Base-by-base conservation (phyloP, 1,140 invertebrate genomes). In the Leptinotarsa lineolata region DNA sequence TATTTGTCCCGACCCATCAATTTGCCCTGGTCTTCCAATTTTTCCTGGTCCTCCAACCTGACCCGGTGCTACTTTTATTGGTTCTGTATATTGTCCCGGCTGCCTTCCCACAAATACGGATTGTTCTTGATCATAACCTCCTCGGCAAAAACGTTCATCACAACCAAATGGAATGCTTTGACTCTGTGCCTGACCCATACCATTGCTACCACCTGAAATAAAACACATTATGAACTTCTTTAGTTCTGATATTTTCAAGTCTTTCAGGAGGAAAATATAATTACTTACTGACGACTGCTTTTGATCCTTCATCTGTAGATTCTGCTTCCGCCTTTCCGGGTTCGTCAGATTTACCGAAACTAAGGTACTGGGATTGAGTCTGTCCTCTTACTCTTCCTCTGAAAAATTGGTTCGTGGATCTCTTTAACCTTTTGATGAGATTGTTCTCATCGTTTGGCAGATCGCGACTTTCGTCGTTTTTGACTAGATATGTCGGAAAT, bases 151-250 rank as follows among this genome's bases (percentile, higher is more conserved):
- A 74, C 83, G 83, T 21, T 81, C 81, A 12, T 76, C 81, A 39
- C 83, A 84, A 74, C 77, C 80, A 16, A 82, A 63, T 45, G 82
- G 77, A 68, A 72, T 72, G 72, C 80, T 83, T 81, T 91, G 90
- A 86, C 93, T 94, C 85, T 94, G 93, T 1, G 92, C 92, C 86
- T 93, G 92, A 2, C 92, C 92, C 91, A 94, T 93, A 71, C 92
- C 92, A 81, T 89, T 91, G 30, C 74, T 80, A 22, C 82, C 82
- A 76, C 72, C 82, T 83, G 70, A 22, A 72, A 72, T 44, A 24
- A 67, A 54, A 54, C 15, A 39, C 8, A 39, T 11, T 39, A 39
- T 39, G 11, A 39, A 39, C 30, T 39, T 39, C 30, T 39, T 8
- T 39, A 39, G 30, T 8, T 39, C 8, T 39, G 30, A 39, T 39